phyloP scores from a whole-genome alignment of 30 jellyfish, hydroid and myxozoan genomes.

The Morbakka virulenta region DNA sequence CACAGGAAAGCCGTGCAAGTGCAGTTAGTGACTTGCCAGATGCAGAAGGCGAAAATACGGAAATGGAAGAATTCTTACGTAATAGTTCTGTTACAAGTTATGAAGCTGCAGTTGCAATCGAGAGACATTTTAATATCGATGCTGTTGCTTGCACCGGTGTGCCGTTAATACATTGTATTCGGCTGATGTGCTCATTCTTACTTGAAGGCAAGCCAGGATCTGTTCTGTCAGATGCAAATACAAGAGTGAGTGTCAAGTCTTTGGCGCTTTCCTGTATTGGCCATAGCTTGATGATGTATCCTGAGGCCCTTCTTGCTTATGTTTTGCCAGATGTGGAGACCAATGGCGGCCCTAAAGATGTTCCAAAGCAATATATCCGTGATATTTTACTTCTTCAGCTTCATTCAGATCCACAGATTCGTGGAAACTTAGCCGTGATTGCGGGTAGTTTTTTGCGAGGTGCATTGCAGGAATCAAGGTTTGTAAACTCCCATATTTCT shows the following conservation, averaged over 20 bases:
- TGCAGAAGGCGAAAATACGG: slow-evolving; percentile 47
- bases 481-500: neutral
- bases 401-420: slow-evolving; percentile 88
- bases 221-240: slow-evolving; percentile 75
- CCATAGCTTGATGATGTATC: slow-evolving; percentile 72
- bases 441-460: slow-evolving; percentile 57
- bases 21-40: slow-evolving; percentile 88
- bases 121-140: slow-evolving; percentile 82
- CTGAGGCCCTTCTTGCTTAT: slow-evolving; percentile 88
- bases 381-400: slow-evolving; percentile 63
- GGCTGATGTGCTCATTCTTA: slow-evolving; percentile 92
- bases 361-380: slow-evolving; percentile 63
- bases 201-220: slow-evolving; percentile 80
- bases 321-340: slow-evolving; percentile 71
- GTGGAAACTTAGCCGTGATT: slow-evolving; percentile 72
- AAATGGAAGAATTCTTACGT: slow-evolving; percentile 68
- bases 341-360: neutral
- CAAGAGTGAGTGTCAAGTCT: slow-evolving; percentile 94
- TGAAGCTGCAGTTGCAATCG: slow-evolving; percentile 79
- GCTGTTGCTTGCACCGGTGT: slow-evolving; percentile 97
- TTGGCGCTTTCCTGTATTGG: slow-evolving; percentile 81
- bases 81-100: slow-evolving; percentile 72
- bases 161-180: slow-evolving; percentile 85
- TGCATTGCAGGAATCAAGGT: slow-evolving; percentile 69
- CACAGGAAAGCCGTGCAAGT: slow-evolving; percentile 59